Percentiles rank a stretch among this genome's conserved stretches.
These are phyloP conservation scores for Dasypogon diadema DNA, from an alignment of 2,888 invertebrate species.

Conservation along the genomic window DNA sequence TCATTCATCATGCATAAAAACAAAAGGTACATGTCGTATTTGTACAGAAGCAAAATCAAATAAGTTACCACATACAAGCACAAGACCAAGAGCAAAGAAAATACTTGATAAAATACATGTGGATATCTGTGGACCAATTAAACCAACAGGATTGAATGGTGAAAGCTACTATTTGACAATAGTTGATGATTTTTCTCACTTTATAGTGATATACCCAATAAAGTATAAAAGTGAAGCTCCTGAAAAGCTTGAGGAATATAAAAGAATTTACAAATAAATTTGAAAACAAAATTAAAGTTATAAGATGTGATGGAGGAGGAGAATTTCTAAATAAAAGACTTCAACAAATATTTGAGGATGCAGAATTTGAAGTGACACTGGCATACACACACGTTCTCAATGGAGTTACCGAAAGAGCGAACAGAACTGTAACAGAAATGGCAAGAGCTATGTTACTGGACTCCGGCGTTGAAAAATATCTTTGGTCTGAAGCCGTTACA, in stretches of 20 bases:
- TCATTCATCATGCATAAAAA: no score
- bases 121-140: constrained; percentile 39
- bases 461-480: no score
- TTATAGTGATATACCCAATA: constrained; percentile 19
- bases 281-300: not conserved
- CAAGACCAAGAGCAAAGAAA: not conserved
- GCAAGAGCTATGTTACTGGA: no score
- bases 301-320: not conserved
- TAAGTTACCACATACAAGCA: no score
- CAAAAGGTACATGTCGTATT: no score
- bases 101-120: constrained; percentile 34
- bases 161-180: constrained; percentile 16
- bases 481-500: no score
- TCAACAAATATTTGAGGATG: not conserved
- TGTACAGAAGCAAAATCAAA: no score
- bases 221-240: not conserved
- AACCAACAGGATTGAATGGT: constrained; percentile 8
- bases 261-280: not conserved
- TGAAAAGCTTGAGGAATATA: not conserved
- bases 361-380: no score
- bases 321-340: not conserved
- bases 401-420: no score
- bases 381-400: no score
- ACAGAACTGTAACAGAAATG: no score
- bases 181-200: constrained; percentile 27